Conservation (phyloP, 2,113 vertebrate species). For the Dascyllus trimaculatus region DNA sequence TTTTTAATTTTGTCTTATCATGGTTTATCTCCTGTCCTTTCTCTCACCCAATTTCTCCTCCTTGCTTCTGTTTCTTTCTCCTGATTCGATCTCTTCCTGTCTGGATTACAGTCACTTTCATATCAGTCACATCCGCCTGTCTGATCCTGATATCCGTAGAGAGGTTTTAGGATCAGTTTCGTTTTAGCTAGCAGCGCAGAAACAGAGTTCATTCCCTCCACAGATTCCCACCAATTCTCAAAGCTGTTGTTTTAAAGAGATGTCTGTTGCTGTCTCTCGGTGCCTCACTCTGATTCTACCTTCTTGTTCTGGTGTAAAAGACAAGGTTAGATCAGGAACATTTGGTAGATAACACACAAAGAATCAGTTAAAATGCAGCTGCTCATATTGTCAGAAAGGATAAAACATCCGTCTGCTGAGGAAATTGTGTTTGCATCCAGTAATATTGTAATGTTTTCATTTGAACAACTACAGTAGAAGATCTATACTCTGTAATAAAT, state of each 20-base stretch:
- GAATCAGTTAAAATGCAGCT: too few relatives aligned
- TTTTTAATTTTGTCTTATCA: background rate
- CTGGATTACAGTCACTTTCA: constrained; percentile 12
- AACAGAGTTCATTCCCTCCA: background rate
- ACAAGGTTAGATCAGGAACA: background rate
- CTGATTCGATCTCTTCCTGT: background rate
- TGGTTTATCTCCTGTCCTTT: background rate
- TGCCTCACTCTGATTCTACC: background rate
- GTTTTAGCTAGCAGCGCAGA: constrained; percentile 2
- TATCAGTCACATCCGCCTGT: background rate
- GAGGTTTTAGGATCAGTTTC: constrained; percentile 15
- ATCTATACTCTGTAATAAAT: too few relatives aligned
- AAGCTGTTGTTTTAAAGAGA: background rate
- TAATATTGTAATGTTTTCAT: too few relatives aligned
- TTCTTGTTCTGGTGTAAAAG: background rate
- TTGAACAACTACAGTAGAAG: too few relatives aligned
- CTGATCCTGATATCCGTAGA: background rate
- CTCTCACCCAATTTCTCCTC: background rate
- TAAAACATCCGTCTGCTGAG: too few relatives aligned
- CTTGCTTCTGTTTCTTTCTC: background rate
- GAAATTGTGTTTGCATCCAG: too few relatives aligned
- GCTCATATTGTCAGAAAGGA: too few relatives aligned
- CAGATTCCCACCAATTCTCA: background rate
- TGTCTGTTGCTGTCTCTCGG: background rate
- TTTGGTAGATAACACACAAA: too few relatives aligned